Percentiles rank a stretch among this genome's conserved stretches.
These are phyloP conservation scores for Lepus europaeus DNA, from an alignment of 2,113 vertebrate species.

Conservation along the genomic window DNA sequence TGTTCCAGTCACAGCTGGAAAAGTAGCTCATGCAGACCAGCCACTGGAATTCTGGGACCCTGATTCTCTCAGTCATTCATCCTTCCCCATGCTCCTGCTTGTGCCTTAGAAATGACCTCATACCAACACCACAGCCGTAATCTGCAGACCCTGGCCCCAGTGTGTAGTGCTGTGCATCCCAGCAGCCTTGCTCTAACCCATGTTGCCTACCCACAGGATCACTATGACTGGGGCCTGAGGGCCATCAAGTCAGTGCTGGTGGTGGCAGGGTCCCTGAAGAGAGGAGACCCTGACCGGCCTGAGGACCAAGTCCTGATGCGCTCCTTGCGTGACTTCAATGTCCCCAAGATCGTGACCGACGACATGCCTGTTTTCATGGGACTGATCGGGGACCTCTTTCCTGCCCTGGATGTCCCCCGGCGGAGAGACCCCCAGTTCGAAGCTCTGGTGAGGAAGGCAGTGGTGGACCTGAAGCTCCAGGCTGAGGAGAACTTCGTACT, in stretches of 20 bases:
- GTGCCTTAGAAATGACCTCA: neutral
- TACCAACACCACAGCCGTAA: neutral
- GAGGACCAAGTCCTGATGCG: slow-evolving; percentile 98
- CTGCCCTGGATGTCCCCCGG: slow-evolving; percentile 93
- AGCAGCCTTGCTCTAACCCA: neutral
- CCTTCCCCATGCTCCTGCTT: neutral
- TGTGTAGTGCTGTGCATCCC: fast-evolving
- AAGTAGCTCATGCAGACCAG: neutral
- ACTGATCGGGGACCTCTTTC: slow-evolving; percentile 96
- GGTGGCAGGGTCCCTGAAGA: slow-evolving; percentile 95
- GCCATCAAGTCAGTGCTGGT: slow-evolving; percentile 98
- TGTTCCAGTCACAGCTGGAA: neutral
- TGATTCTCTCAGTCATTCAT: neutral
- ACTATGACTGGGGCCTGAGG: slow-evolving; percentile 98
- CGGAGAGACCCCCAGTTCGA: slow-evolving; percentile 93
- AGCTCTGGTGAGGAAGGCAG: slow-evolving; percentile 90
- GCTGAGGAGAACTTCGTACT: slow-evolving; percentile 97
- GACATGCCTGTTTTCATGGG: slow-evolving; percentile 97
- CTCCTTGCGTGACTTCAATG: slow-evolving; percentile 96
- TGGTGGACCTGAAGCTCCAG: slow-evolving; percentile 94
- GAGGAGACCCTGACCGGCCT: slow-evolving; percentile 91
- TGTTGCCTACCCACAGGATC: slow-evolving; percentile 88
- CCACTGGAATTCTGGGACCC: neutral
- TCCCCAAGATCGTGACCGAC: slow-evolving; percentile 96
- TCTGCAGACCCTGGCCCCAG: neutral